Evolutionary conservation across 2,888 invertebrate genomes (phyloP), one percentile per base, ranked within the genome.

Genomic region (Alentia gelatinosa): DNA sequence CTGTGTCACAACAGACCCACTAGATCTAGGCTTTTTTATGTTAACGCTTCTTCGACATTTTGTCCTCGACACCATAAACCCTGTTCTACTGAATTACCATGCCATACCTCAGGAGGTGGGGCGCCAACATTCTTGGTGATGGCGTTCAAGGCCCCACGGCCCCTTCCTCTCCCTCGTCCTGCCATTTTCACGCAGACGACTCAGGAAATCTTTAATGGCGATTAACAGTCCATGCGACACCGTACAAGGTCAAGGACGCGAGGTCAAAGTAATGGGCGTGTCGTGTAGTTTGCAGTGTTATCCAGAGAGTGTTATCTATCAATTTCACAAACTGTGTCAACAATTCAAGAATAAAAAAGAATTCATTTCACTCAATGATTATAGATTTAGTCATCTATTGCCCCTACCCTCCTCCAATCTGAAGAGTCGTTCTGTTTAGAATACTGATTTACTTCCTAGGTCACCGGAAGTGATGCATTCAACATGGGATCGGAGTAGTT

Each of bases 101-200:
- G n/a, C n/a, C 56, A 4, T 68, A 68, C 68, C 68, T 68, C 68
- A 26, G 68, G 30, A 3, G 68, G 12, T 1, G 68, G n/a, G n/a
- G 26, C 68, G 30, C 68, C 68, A 4, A 68, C 68, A 30, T 19
- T 12, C 26, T 56, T 56, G 9, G 30, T 63, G 19, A 63, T 37
- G 5, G 74, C 89, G 1, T 74, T 63, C 1, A 63, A 30, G 26
- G 89, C 89, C 7, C 89, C 89, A 19, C 89, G 68, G 40, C 89
- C 89, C 35, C 89, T 68, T 0, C 89, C 89, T 35, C 89, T 19
- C 39, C 89, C 89, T n/a, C 89, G 74, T 3, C 89, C 89, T 12
- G 40, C 89, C 74, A 40, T 35, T 35, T 19, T 56, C n/a, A n/a
- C n/a, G n/a, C 35, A 83, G 35, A 83, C 37, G 5, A 37, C 37